Evolutionary conservation across 2,888 invertebrate genomes (phyloP), one percentile per base, ranked within the genome.

Genomic region (Tuberolachnus salignus): DNA sequence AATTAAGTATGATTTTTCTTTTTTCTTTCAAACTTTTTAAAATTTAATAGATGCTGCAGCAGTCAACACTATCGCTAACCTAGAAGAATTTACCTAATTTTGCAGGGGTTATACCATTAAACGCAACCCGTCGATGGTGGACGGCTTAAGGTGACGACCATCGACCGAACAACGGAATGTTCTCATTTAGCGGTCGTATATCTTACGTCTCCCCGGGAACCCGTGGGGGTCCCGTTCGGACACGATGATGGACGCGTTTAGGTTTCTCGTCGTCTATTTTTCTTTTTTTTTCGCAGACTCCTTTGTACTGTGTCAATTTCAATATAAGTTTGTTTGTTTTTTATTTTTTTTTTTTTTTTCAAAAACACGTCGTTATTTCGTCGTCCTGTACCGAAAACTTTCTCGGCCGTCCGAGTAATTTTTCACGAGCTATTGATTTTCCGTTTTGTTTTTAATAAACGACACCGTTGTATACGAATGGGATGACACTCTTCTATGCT

Each of bases 221-320:
- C 61, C 11, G 14, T 3, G 42, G 14, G 9, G 1, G 4, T 44
- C 0, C 42, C 13, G 19, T 14, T 69, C 23, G n/a, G 57, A 71
- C 59, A 23, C 46, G 26, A 46, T 59, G 59, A 61, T 61, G 26
- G 72, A 72, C 72, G 72, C 49, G 19, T 72, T 59, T 23, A n/a
- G 34, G 46, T 72, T 72, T 72, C n/a, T 34, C 34, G 34, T 34
- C 34, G 34, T 34, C 49, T 26, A 16, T 66, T 49, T 21, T 66
- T 66, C 26, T 21, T 66, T 51, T 26, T 49, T 59, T 26, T 26
- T 34, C 34, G 11, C 42, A 4, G 63, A 6, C 34, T 44, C 63
- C n/a, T 11, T n/a, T 0, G n/a, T n/a, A 55, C 46, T 14, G 9
- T 21, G 71, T 71, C 26, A 10, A 57, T 46, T 46, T 23, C 44